Base-by-base conservation (phyloP, 2,888 invertebrate species). In the Clistopyga incitator region DNA sequence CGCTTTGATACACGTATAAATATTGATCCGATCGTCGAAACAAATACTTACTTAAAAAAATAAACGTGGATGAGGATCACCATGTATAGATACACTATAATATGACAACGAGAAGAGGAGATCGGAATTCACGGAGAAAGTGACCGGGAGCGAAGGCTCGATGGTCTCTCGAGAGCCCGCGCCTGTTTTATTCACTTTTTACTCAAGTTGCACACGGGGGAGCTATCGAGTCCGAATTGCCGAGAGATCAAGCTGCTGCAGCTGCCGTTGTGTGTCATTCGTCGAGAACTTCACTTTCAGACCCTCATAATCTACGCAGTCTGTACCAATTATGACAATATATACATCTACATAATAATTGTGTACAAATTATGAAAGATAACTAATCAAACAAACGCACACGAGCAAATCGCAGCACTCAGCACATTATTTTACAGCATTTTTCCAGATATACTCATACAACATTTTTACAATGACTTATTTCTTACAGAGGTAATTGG, bases 101-200 rank as follows among this genome's bases (percentile, higher is more conserved):
- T 86, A 85, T 86, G 86, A 86, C 85, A 84, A 79, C 75, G 82
- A 81, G 79, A 82, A 71, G 79, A 85, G 84, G 83, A 85, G 84
- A 84, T 84, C 75, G 85, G 85, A 85, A 86, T 86, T 85, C 79
- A 80, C 65, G 86, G 86, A 86, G 86, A 86, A 86, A 86, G 86
- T 86, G 84, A 83, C 56, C 79, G 70, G 65, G 82, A 65, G 79
- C 76, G 38, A 64, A 64, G 75, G 82, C 71, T 70, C 68, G 70
- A 64, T 59, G 54, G 68, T 71, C 70, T 70, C 56, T 54, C 70
- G 71, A 65, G 59, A 68, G 65, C 47, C 18, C 70, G 70, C 38
- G 59, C 15, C 70, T 59, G 77, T 78, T 82, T 78, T 78, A 82
- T 82, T 82, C 82, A 74, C 68, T 82, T 82, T 82, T 82, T 78